A percentile compares a stretch with the other conserved stretches of the same genome.
Conservation (phyloP, 2,888 invertebrate genomes). For the Dorcus parallelipipedus region DNA sequence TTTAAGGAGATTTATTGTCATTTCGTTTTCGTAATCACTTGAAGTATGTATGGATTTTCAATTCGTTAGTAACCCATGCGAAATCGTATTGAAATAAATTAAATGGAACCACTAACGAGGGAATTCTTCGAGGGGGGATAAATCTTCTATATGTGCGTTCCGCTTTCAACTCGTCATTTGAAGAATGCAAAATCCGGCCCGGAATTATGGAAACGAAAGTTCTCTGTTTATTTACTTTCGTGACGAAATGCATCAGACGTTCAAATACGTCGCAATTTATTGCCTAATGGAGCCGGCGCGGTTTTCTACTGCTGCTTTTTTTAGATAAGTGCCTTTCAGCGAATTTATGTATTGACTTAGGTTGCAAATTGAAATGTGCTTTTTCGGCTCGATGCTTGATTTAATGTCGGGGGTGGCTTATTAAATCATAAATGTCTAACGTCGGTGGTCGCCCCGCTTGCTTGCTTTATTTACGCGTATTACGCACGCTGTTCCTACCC, state of each 20-base stretch:
- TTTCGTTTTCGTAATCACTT: too few relatives aligned
- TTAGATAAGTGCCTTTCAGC: constrained; percentile 35
- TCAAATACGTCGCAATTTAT: constrained; percentile 29
- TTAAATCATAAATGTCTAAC: too few relatives aligned
- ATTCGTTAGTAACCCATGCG: too few relatives aligned
- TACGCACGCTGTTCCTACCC: too few relatives aligned
- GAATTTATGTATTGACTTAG: constrained; percentile 38
- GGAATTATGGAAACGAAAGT: constrained; percentile 10
- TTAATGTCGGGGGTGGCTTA: constrained; percentile 21
- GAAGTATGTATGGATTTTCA: too few relatives aligned
- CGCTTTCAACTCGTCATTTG: background rate
- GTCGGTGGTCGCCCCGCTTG: too few relatives aligned
- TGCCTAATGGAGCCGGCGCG: constrained; percentile 33
- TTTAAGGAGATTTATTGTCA: too few relatives aligned
- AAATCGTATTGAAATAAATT: too few relatives aligned
- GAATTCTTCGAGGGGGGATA: too few relatives aligned
- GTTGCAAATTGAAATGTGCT: constrained; percentile 37
- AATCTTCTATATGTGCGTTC: too few relatives aligned
- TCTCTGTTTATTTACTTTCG: constrained; percentile 23
- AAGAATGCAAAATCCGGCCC: background rate
- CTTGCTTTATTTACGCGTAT: too few relatives aligned
- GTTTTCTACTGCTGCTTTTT: constrained; percentile 26
- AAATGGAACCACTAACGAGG: too few relatives aligned
- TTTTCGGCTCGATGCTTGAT: constrained; percentile 33
- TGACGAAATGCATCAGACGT: constrained; percentile 24